Evolutionary conservation across 2,888 invertebrate species (phyloP).

Genomic region (Timema podura): DNA sequence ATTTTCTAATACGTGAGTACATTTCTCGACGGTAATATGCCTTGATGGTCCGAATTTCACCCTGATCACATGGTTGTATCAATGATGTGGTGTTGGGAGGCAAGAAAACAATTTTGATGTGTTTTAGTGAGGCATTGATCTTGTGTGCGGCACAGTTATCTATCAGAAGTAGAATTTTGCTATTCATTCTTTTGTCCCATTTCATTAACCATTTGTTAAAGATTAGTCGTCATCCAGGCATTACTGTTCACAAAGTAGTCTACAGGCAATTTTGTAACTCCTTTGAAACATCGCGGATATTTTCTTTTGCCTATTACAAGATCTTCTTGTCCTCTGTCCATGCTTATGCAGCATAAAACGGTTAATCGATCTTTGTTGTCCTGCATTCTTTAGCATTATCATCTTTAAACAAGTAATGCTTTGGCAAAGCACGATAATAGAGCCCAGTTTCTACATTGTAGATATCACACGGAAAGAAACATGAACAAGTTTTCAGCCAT

Average conservation of each 20-base stretch:
- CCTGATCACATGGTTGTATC: conserved; percentile 8
- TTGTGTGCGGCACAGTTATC: not conserved
- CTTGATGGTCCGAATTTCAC: not conserved
- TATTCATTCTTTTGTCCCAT: not conserved
- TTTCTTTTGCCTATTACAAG: not conserved
- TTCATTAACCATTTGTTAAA: not conserved
- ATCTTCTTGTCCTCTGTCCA: not conserved
- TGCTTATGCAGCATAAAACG: not conserved
- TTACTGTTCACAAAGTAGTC: not conserved
- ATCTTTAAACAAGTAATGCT: no score
- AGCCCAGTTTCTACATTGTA: no score
- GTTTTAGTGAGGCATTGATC: not conserved
- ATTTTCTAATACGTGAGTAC: no score
- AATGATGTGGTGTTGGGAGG: not conserved
- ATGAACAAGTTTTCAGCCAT: no score
- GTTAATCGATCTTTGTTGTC: not conserved
- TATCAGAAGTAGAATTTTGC: not conserved
- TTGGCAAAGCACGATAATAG: no score
- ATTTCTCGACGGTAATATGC: no score
- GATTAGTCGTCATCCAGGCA: not conserved
- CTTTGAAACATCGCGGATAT: not conserved
- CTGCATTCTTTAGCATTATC: no score
- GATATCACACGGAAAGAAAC: no score
- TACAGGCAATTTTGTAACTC: not conserved
- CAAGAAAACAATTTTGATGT: conserved; percentile 1